phyloP scores from a whole-genome alignment of 1,140 invertebrate species.

The Drosophila micromelanica region DNA sequence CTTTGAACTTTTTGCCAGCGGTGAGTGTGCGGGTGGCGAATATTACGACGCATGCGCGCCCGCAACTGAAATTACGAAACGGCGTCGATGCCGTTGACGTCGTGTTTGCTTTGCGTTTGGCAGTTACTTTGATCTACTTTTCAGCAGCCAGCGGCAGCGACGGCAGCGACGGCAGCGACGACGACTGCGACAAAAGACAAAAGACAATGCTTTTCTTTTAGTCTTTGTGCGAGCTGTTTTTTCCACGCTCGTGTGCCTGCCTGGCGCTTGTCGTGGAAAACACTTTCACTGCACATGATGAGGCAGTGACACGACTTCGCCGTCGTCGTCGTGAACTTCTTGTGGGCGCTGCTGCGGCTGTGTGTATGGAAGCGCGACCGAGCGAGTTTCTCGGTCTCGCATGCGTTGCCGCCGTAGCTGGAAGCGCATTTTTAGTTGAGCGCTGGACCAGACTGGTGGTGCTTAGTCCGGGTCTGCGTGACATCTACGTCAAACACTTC shows the following conservation, averaged over 20 bases:
- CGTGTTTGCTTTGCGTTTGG: constrained; percentile 61
- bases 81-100: constrained; percentile 8
- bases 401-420: constrained; percentile 55
- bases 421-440: constrained; percentile 60
- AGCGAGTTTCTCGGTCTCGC: constrained; percentile 68
- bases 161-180: neutral
- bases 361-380: constrained; percentile 74
- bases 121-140: constrained; percentile 70
- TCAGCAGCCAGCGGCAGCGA: constrained; percentile 21
- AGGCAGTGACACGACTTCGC: constrained; percentile 75
- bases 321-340: constrained; percentile 54
- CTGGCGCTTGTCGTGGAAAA: constrained; percentile 71
- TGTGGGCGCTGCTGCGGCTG: constrained; percentile 40
- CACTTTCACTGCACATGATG: constrained; percentile 79
- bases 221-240: constrained; percentile 28
- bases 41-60: constrained; percentile 67
- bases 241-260: constrained; percentile 70
- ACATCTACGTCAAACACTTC: constrained; percentile 14
- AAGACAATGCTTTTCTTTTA: constrained; percentile 77
- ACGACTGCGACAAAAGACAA: constrained; percentile 45
- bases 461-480: constrained; percentile 7
- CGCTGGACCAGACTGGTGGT: constrained; percentile 55
- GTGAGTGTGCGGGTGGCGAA: constrained; percentile 16
- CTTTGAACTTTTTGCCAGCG: constrained; percentile 75
- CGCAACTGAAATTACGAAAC: constrained; percentile 64